Evolutionary conservation across 2,797 vertebrate genomes (phyloP).

Genomic region (Thripadectes ignobilis): DNA sequence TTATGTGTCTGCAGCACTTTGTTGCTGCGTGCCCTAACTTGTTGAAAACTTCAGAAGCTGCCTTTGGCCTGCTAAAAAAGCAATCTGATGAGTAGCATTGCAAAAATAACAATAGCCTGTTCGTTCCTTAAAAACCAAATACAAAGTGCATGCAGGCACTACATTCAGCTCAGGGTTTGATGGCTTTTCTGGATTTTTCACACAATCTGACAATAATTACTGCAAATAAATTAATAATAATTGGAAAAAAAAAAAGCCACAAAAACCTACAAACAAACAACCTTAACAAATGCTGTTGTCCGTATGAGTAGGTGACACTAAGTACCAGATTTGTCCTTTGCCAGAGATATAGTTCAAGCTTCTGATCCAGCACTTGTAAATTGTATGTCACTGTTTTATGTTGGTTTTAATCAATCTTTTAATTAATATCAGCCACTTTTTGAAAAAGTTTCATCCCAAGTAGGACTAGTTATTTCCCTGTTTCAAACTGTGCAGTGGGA

Average conservation of each 20-base stretch:
- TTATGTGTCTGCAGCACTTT: not conserved
- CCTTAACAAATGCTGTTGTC: not conserved
- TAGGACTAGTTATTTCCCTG: not conserved
- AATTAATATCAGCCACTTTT: not conserved
- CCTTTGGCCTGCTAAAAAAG: constrained; percentile 25
- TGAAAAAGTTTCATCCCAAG: not conserved
- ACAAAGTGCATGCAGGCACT: not conserved
- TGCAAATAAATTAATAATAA: not conserved
- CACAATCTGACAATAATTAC: not conserved
- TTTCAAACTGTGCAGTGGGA: not conserved
- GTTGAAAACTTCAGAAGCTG: constrained; percentile 8
- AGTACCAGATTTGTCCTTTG: not conserved
- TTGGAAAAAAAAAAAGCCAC: not conserved
- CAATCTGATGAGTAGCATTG: not conserved
- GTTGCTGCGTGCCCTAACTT: not conserved
- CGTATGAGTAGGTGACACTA: not conserved
- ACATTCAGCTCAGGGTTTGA: not conserved
- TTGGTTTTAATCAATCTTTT: not conserved
- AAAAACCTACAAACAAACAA: not conserved
- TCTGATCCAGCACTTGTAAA: not conserved
- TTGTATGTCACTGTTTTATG: not conserved
- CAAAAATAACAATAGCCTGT: not conserved
- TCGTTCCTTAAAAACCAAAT: not conserved
- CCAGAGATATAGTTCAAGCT: not conserved
- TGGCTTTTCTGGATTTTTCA: not conserved